Evolutionary conservation across 2,113 vertebrate genomes (phyloP), one percentile per base, ranked within the genome.

Genomic region (Nematolebias whitei): DNA sequence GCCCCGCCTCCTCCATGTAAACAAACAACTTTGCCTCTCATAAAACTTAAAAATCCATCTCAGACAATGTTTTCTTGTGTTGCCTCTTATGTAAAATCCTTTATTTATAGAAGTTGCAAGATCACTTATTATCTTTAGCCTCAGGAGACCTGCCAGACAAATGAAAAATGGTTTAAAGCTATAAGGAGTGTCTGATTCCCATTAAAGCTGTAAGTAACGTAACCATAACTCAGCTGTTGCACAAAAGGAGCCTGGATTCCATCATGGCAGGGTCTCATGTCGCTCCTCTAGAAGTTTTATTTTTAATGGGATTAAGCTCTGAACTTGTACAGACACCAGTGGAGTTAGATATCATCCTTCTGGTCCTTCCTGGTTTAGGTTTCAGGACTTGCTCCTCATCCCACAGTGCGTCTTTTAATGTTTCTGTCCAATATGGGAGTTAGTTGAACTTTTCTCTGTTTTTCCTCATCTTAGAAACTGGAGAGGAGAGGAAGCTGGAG

Each of bases 391-490:
- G 69, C 20, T 18, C n/a, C n/a, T n/a, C n/a, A n/a, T n/a, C n/a
- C n/a, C n/a, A n/a, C n/a, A n/a, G n/a, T n/a, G n/a, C n/a, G n/a
- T n/a, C n/a, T n/a, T n/a, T n/a, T n/a, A n/a, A n/a, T n/a, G n/a
- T n/a, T n/a, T n/a, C n/a, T n/a, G n/a, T n/a, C n/a, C n/a, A n/a
- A n/a, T n/a, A n/a, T n/a, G n/a, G n/a, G 23, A 19, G 12, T 53
- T 61, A 41, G 39, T 59, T 38, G 18, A 29, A n/a, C 55, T 18
- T 16, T 52, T 59, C 71, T 54, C 62, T 35, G 41, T 35, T 74
- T 63, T 2, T 35, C 45, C 57, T 9, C n/a, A 13, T 73, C 85
- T 10, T 13, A 98, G 97, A 94, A 84, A 85, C 92, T 0, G 93
- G 90, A 69, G 89, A 88, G 32, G 85, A 90, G 0, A 88, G 90